phyloP scores from a whole-genome alignment of 2,888 invertebrate species.

The Gandaritis pyraliata region DNA sequence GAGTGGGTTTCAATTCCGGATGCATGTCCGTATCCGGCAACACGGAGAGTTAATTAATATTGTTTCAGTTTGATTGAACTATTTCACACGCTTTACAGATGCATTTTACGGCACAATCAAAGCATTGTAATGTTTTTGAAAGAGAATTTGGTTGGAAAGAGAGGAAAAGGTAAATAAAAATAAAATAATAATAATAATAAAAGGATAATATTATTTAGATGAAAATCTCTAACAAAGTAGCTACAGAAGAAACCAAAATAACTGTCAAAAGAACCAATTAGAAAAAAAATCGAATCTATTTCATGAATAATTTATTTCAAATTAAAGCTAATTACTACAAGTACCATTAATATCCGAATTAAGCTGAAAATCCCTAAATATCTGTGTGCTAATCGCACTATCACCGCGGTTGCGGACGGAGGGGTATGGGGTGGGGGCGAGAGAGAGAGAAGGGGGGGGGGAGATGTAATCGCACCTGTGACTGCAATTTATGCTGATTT shows the following conservation, averaged over 20 bases:
- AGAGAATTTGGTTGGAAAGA: too few species aligned
- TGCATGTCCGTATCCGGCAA: constrained; percentile 19
- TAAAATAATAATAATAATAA: too few species aligned
- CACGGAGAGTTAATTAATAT: constrained; percentile 25
- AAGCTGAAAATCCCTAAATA: constrained; percentile 18
- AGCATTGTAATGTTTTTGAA: too few species aligned
- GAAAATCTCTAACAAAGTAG: too few species aligned
- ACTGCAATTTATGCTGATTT: constrained; percentile 30
- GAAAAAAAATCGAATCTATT: too few species aligned
- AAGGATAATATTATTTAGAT: too few species aligned
- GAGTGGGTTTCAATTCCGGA: constrained; percentile 18
- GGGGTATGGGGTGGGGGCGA: background rate
- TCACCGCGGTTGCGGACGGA: constrained; percentile 10
- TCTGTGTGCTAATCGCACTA: constrained; percentile 23
- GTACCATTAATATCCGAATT: constrained; percentile 5
- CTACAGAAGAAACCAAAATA: too few species aligned
- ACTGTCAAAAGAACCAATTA: too few species aligned
- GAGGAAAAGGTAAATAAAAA: too few species aligned
- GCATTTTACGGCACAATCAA: background rate
- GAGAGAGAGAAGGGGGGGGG: background rate
- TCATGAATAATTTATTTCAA: too few species aligned
- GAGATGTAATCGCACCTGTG: constrained; percentile 18
- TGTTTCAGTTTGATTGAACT: constrained; percentile 17
- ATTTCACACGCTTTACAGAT: constrained; percentile 8
- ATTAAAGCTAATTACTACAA: too few species aligned